These are phyloP conservation scores for Acleris literana DNA, from an alignment of 2,888 invertebrate species.

Conservation along the genomic window DNA sequence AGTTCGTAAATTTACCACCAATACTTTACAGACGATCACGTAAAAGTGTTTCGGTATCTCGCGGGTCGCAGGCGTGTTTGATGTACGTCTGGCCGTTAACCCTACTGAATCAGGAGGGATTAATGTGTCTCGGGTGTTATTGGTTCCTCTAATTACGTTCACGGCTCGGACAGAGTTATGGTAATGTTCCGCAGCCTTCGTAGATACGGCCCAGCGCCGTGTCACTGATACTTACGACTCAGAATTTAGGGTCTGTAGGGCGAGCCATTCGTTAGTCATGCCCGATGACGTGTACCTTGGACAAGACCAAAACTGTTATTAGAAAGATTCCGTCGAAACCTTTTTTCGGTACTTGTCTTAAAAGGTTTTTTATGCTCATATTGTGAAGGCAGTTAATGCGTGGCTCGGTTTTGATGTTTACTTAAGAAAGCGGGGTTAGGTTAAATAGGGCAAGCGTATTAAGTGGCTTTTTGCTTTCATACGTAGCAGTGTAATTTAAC, in stretches of 20 bases:
- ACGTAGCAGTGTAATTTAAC: slow-evolving; percentile 55
- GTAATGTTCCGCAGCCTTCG: slow-evolving; percentile 75
- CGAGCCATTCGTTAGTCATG: slow-evolving; percentile 84
- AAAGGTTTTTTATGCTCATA: slow-evolving; percentile 62
- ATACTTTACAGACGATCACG: slow-evolving; percentile 58
- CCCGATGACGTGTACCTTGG: slow-evolving; percentile 84
- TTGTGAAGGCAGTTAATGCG: slow-evolving; percentile 36
- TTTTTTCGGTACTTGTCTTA: slow-evolving; percentile 69
- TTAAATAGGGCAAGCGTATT: slow-evolving; percentile 32
- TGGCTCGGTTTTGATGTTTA: slow-evolving; percentile 38
- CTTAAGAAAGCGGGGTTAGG: slow-evolving; percentile 33
- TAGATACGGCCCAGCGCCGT: slow-evolving; percentile 65
- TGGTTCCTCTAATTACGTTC: slow-evolving; percentile 80
- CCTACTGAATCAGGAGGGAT: slow-evolving; percentile 73
- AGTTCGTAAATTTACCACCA: slow-evolving; percentile 53
- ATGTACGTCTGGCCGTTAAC: slow-evolving; percentile 67
- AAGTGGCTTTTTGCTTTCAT: slow-evolving; percentile 34
- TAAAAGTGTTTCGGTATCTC: slow-evolving; percentile 61
- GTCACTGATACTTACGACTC: slow-evolving; percentile 82
- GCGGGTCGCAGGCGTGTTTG: slow-evolving; percentile 59
- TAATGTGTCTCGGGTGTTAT: slow-evolving; percentile 77
- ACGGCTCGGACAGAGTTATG: slow-evolving; percentile 75
- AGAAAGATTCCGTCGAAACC: slow-evolving; percentile 72
- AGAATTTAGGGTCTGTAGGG: slow-evolving; percentile 83
- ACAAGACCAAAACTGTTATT: slow-evolving; percentile 83